These are phyloP conservation scores for Drosophila kanapiae DNA, from an alignment of 1,140 invertebrate species.

Conservation along the genomic window DNA sequence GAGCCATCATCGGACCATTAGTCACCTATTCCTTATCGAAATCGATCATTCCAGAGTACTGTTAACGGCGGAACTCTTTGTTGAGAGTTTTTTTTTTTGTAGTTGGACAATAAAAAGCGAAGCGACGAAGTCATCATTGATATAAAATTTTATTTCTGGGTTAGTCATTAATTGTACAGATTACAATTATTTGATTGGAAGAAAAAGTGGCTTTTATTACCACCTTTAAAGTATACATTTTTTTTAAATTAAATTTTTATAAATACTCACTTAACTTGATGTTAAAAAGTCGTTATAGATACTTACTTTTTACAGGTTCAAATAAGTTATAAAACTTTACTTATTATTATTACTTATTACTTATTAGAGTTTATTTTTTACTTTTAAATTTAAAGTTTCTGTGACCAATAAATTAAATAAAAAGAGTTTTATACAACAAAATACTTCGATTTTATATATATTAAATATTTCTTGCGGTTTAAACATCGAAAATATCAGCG, in stretches of 20 bases:
- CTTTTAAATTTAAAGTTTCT: no score
- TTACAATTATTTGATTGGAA: constrained; percentile 18
- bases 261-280: no score
- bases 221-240: no score
- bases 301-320: no score
- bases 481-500: neutral
- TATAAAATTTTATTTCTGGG: constrained; percentile 9
- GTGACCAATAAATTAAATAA: no score
- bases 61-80: constrained; percentile 19
- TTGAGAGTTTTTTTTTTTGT: constrained; percentile 14
- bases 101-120: constrained; percentile 22
- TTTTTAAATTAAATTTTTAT: no score
- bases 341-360: no score
- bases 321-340: no score
- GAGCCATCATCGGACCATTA: constrained; percentile 28
- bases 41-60: constrained; percentile 36
- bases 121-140: constrained; percentile 23
- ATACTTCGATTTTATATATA: neutral
- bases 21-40: constrained; percentile 30
- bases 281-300: no score
- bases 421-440: no score
- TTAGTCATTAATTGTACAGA: constrained; percentile 32
- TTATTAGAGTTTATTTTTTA: no score
- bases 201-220: neutral
- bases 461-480: neutral